Evolutionary conservation across 2,113 vertebrate genomes (phyloP).

Genomic region (Malurus elegans): DNA sequence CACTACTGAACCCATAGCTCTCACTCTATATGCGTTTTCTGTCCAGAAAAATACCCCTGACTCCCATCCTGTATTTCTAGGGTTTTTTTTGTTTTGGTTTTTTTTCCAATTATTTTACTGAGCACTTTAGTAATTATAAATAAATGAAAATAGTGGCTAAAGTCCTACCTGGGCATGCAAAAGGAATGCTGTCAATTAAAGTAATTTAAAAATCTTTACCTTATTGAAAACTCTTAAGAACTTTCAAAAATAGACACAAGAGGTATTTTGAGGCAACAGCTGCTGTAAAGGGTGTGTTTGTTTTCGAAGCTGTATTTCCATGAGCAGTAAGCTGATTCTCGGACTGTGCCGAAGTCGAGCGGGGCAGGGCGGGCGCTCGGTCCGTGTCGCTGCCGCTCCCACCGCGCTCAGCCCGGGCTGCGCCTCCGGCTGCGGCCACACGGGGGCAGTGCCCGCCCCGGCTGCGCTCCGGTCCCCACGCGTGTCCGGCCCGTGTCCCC

Average conservation of each 20-base stretch:
- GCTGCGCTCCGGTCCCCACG: background rate
- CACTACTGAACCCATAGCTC: background rate
- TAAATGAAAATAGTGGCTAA: background rate
- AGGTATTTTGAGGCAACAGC: accelerated
- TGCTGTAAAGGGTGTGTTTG: accelerated
- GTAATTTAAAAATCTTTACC: background rate
- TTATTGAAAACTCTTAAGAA: background rate
- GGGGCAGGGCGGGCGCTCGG: background rate
- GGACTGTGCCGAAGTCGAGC: background rate
- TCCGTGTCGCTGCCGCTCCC: accelerated
- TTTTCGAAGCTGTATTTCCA: accelerated
- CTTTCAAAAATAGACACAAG: background rate
- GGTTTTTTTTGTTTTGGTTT: background rate
- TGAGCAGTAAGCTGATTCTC: accelerated
- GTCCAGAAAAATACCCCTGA: background rate
- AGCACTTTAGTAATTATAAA: background rate
- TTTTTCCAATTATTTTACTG: background rate
- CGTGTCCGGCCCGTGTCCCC: too few species aligned
- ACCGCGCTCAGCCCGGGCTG: accelerated
- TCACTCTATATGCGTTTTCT: accelerated
- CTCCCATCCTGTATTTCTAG: too few species aligned
- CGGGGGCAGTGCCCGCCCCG: background rate
- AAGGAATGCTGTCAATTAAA: background rate
- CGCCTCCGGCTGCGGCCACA: background rate
- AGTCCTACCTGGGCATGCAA: accelerated